Conservation (phyloP, 1,140 invertebrate species). For the Bilobella aurantiaca region DNA sequence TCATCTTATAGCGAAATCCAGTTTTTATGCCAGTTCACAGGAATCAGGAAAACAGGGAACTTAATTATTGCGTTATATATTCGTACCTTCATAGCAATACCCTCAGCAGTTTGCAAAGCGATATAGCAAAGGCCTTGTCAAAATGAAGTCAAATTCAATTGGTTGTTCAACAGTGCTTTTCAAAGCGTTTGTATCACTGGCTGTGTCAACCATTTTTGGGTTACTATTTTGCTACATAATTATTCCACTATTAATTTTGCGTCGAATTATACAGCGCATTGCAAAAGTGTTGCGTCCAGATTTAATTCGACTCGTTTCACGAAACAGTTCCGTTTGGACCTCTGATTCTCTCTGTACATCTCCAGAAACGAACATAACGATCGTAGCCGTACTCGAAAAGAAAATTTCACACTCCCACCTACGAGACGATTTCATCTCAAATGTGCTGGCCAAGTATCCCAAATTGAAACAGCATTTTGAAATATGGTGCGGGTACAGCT, state of each 20-base stretch:
- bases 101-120: no score
- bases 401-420: neutral
- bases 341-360: neutral
- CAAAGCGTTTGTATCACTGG: no score
- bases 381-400: neutral
- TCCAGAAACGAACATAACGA: neutral
- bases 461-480: neutral
- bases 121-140: no score
- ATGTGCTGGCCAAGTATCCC: neutral
- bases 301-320: neutral
- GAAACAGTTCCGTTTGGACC: neutral
- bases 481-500: neutral
- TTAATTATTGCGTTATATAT: no score
- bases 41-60: no score
- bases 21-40: no score
- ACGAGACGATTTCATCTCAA: neutral
- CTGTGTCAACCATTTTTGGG: no score
- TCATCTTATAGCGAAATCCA: no score
- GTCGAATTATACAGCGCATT: neutral
- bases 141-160: no score
- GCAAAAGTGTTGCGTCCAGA: neutral
- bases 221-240: no score
- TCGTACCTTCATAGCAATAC: no score
- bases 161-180: no score
- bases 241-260: neutral